These are phyloP conservation scores for Crepidodera aurea DNA, from an alignment of 2,888 invertebrate species.

Conservation along the genomic window DNA sequence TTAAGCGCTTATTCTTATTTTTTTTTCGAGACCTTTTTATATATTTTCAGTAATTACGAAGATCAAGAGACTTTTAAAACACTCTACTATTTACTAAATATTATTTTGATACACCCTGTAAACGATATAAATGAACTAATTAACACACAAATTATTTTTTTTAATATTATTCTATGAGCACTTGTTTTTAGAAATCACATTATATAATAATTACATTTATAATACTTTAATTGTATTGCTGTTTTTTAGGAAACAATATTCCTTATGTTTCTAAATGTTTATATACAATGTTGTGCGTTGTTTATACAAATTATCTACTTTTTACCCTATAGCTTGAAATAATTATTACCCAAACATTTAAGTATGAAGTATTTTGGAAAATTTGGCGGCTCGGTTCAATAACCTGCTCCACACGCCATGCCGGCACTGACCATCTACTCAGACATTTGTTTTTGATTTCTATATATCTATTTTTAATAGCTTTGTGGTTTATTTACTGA, in stretches of 20 bases:
- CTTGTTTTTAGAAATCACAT: constrained; percentile 47
- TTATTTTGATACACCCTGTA: not conserved
- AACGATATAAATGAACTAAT: not conserved
- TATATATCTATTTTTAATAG: too few species aligned
- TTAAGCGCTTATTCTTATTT: too few species aligned
- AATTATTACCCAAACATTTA: not conserved
- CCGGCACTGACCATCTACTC: too few species aligned
- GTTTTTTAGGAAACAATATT: constrained; percentile 29
- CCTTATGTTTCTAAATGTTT: constrained; percentile 29
- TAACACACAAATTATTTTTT: not conserved
- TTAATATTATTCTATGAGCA: constrained; percentile 41
- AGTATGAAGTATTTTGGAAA: not conserved
- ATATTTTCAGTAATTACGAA: too few species aligned
- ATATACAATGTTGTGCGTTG: constrained; percentile 28
- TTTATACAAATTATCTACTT: constrained; percentile 20
- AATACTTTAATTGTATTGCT: constrained; percentile 50
- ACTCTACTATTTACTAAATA: too few species aligned
- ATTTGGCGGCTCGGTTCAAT: too few species aligned
- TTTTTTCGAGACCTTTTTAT: too few species aligned
- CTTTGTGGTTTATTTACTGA: too few species aligned
- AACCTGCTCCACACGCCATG: too few species aligned
- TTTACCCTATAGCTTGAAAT: not conserved
- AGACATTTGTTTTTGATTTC: too few species aligned
- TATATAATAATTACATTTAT: constrained; percentile 50
- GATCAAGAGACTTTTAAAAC: too few species aligned